A percentile compares a stretch with the other conserved stretches of the same genome.
Conservation (phyloP, 1,140 invertebrate species). For the Drosophila novamexicana region DNA sequence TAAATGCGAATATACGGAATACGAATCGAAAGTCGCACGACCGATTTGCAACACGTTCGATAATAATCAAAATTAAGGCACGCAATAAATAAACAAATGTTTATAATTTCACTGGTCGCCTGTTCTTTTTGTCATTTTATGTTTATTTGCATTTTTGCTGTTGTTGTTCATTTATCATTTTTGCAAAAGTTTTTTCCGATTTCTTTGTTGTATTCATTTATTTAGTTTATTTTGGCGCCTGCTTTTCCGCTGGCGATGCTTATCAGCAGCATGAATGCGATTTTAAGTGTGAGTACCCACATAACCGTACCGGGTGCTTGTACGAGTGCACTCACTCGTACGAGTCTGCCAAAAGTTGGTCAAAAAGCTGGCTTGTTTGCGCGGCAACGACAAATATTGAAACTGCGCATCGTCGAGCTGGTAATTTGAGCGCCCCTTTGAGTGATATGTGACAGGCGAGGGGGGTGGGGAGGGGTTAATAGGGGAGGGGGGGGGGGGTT, state of each 20-base stretch:
- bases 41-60: constrained; percentile 47
- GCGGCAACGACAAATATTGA: constrained; percentile 44
- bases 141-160: background rate
- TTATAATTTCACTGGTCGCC: constrained; percentile 29
- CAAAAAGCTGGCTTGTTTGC: constrained; percentile 39
- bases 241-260: constrained; percentile 36
- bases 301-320: background rate
- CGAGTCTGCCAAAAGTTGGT: constrained; percentile 34
- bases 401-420: constrained; percentile 29
- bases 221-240: constrained; percentile 1
- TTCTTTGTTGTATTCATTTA: constrained; percentile 15
- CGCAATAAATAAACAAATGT: constrained; percentile 48
- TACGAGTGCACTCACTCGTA: background rate
- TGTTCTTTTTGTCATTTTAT: constrained; percentile 2
- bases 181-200: constrained; percentile 12
- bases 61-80: constrained; percentile 46
- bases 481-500: background rate
- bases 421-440: constrained; percentile 33
- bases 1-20: constrained; percentile 12
- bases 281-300: constrained; percentile 31
- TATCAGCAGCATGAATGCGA: constrained; percentile 33
- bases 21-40: constrained; percentile 44
- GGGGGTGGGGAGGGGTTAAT: background rate
- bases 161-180: constrained; percentile 13
- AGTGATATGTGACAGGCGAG: constrained; percentile 18